These are phyloP conservation scores for Dasypus novemcinctus DNA, from an alignment of 2,113 vertebrate genomes.

Conservation along the genomic window DNA sequence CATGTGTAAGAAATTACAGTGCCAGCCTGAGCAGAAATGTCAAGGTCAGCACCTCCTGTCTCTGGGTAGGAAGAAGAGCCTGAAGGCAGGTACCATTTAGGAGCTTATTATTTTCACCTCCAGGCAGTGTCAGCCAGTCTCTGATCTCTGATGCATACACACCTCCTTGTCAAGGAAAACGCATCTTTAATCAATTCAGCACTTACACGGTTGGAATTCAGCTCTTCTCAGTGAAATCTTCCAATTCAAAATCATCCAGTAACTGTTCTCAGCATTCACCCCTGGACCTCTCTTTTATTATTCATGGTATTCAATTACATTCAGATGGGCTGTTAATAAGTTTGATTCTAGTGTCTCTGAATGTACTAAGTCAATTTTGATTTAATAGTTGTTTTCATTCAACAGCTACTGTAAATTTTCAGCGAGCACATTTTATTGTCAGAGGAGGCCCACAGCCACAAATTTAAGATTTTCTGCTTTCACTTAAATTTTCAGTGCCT, in stretches of 20 bases:
- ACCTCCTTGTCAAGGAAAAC: neutral
- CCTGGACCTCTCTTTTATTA: neutral
- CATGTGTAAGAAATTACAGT: too few species aligned
- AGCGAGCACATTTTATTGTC: conserved; percentile 7
- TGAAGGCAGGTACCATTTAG: neutral
- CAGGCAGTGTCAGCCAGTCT: neutral
- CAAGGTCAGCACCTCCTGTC: neutral
- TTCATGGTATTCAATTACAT: neutral
- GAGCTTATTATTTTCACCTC: neutral
- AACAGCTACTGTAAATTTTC: neutral
- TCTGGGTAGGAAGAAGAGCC: neutral
- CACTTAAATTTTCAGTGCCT: conserved; percentile 2
- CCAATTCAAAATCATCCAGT: neutral
- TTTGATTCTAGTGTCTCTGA: conserved; percentile 52
- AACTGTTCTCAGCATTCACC: neutral
- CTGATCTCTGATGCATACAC: neutral
- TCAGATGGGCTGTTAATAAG: neutral
- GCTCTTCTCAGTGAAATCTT: neutral
- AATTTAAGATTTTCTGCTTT: neutral
- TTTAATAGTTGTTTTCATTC: conserved; percentile 38
- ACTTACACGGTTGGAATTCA: neutral
- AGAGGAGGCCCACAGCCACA: neutral
- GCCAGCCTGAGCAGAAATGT: neutral
- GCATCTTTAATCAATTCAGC: neutral
- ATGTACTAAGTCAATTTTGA: conserved; percentile 36